phyloP scores from a whole-genome alignment of 2,113 vertebrate genomes.

The Forbesichthys agassizii region DNA sequence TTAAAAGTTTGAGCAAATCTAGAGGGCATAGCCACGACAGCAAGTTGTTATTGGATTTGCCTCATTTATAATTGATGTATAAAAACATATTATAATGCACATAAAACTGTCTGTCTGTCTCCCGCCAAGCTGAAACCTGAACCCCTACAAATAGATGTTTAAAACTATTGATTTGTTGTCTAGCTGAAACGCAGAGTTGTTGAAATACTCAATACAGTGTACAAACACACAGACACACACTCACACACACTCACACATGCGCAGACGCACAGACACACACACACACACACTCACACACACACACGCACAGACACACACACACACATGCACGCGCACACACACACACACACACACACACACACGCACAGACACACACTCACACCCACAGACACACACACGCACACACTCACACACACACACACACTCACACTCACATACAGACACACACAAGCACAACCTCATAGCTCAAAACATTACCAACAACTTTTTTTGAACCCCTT shows the following conservation, averaged over 20 bases:
- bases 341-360: too few species aligned
- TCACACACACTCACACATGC: constrained; percentile 22
- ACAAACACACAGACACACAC: constrained; percentile 8
- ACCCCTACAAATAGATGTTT: constrained; percentile 36
- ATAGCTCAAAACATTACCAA: constrained; percentile 46
- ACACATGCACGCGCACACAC: too few species aligned
- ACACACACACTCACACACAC: background rate
- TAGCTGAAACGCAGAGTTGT: constrained; percentile 11
- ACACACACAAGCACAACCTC: background rate
- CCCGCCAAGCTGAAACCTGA: constrained; percentile 7
- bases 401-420: constrained; percentile 17
- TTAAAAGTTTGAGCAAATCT: background rate
- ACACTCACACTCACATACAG: constrained; percentile 6
- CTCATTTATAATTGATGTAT: background rate
- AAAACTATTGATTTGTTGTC: constrained; percentile 30
- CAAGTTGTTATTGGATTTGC: background rate
- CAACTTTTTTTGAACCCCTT: constrained; percentile 43
- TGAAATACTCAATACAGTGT: constrained; percentile 29
- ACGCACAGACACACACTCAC: constrained; percentile 13
- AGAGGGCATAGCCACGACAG: background rate
- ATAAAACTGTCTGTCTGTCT: constrained; percentile 6
- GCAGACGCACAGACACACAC: too few species aligned
- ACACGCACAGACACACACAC: background rate
- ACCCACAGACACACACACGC: constrained; percentile 17
- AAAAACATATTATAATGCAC: background rate